Base-by-base conservation (phyloP, 2,888 invertebrate genomes). In the Mimas tiliae region DNA sequence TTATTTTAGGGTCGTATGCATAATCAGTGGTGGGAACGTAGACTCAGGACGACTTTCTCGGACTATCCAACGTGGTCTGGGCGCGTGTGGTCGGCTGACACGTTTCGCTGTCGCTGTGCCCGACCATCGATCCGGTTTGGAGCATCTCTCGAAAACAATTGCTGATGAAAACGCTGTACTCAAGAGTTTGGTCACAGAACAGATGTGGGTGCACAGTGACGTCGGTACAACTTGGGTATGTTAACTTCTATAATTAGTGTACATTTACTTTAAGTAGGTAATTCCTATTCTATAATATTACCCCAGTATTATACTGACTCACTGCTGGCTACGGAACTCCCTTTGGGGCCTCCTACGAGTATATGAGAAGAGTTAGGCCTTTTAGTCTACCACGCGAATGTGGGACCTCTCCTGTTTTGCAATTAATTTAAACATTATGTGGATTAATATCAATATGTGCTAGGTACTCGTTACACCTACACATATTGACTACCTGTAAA, bases 21-120 rank as follows among this genome's bases (percentile, higher is more conserved):
- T 96, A n/a, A 86, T 97, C 63, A 97, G 96, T 83, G 96, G 96
- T 8, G 97, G 97, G 62, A 97, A 97, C 88, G 96, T 97, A 52
- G 97, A 97, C 82, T 96, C 96, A 0, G 96, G 97, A 0, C 95
- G 97, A 0, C 88, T 97, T 63, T 96, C 97, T 0, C 94, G 97
- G 62, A 96, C 96, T 68, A 94, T 97, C 72, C 97, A 97, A 79
- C 93, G 97, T 68, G 97, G 97, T 1, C 87, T 97, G 64, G 97
- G 97, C 9, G 96, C 96, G 0, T 96, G 96, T 78, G 97, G 97
- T 0, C 88, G 96, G 6, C 86, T 96, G 82, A 82, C 95, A 81
- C 94, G 97, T 75, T 96, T 97, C 83, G 94, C 95, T 1, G 95
- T 96, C 0, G 95, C 96, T 0, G 94, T 96, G 21, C 96, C 96